Conservation (phyloP, 2,113 vertebrate genomes). For the Ictalurus furcatus region DNA sequence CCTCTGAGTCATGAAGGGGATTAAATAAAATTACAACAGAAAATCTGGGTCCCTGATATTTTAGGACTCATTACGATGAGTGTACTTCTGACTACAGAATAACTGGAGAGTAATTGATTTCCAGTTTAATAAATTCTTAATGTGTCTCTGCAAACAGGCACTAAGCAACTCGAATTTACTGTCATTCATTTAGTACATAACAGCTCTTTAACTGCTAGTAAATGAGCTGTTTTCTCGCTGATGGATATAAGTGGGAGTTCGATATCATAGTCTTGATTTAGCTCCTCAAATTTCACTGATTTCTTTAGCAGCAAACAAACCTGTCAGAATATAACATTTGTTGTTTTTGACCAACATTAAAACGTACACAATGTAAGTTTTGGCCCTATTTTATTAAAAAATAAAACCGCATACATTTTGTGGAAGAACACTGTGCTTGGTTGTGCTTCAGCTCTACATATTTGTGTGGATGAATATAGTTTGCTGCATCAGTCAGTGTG, state of each 20-base stretch:
- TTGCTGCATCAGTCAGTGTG: too few relatives aligned
- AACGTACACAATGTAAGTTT: too few relatives aligned
- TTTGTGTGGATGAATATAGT: too few relatives aligned
- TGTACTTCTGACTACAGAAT: neutral
- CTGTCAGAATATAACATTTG: neutral
- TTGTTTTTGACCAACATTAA: neutral
- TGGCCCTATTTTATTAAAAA: too few relatives aligned
- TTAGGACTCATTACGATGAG: neutral
- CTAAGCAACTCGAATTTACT: neutral
- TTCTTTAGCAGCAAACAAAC: neutral
- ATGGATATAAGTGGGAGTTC: neutral
- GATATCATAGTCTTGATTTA: neutral
- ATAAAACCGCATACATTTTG: too few relatives aligned
- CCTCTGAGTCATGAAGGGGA: constrained; percentile 19
- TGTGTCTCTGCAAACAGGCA: constrained; percentile 6
- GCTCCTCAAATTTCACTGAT: neutral
- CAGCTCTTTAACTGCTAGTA: neutral
- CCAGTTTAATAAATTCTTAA: constrained; percentile 19
- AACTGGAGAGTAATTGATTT: neutral
- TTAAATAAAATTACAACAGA: constrained; percentile 27
- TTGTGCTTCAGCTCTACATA: too few relatives aligned
- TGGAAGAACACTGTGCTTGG: too few relatives aligned
- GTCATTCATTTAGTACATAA: neutral
- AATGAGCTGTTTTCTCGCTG: neutral
- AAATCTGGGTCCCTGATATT: constrained; percentile 10